Base-by-base conservation (phyloP, 2,797 vertebrate genomes). In the Poeciliopsis paucimaculata region DNA sequence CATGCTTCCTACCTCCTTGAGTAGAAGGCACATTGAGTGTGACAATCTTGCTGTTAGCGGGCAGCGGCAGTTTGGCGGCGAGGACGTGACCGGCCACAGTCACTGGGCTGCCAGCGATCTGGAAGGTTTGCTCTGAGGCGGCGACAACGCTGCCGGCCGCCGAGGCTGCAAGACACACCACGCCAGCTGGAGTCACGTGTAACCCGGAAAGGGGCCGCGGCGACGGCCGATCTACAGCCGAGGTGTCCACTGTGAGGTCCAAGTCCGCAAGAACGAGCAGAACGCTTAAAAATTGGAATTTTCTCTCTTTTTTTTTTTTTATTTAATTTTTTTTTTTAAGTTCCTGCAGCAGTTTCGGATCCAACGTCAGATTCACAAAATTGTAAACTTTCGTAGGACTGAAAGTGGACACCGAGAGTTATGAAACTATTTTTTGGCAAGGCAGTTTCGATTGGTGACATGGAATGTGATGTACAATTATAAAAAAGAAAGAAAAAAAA, bases 21-120 rank as follows among this genome's bases (percentile, higher is more conserved):
- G 95, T 95, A 89, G 97, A 94, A 93, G 97, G 97, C 94, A 98
- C 95, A 94, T 97, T 97, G 95, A 98, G 96, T 85, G 98, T 96
- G 94, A 98, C 97, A 95, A 98, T 97, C 97, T 98, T 98, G 97
- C 98, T 98, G 96, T 98, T 98, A 96, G 97, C 97, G 84, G 97
- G 96, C 90, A 98, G 96, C 76, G 97, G 97, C 86, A 98, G 96
- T 94, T 98, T 99, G 89, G 93, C 82, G 89, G 97, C 94, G 95
- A 98, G 96, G 95, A 98, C 96, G 94, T 97, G 97, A 92, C 97
- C 97, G 90, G 96, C 96, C 96, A 98, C 95, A 91, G 97, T 96
- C 94, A 97, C 96, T 84, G 97, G 95, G 89, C 90, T 96, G 95
- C 97, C 96, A 93, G 97, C 91, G 90, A 98, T 97, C 95, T 98